Base-by-base conservation (phyloP, 1,140 invertebrate genomes). In the Choristoneura fumiferana region DNA sequence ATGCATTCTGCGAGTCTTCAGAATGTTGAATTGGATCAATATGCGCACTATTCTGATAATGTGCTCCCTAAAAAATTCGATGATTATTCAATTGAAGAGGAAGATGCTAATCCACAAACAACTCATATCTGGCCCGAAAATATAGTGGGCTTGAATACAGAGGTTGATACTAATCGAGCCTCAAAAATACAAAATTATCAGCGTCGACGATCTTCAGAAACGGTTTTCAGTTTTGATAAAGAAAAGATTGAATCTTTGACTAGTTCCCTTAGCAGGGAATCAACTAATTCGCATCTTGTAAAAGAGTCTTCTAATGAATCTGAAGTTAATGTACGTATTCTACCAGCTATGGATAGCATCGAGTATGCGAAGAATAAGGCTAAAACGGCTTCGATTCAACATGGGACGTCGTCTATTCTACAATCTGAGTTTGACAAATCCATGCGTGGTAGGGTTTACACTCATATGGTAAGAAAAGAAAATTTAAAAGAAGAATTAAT, bases 191-290 rank as follows among this genome's bases (percentile, higher is more conserved):
- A 84, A 14, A 89, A 74, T 49, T 90, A 89, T 63, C 89, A 90
- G 63, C 73, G 88, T 22, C 84, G 87, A 18, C 78, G 88, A 8
- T 91, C 91, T 34, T 92, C 91, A 0, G 92, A 92, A 34, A 93
- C 93, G 40, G 92, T 94, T 9, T 93, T 94, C 63, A 93, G 93
- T 71, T 94, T 94, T 60, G 93, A 94, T 67, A 92, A 93, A 76
- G 93, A 93, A 63, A 91, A 92, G 67, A 94, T 94, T 37, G 92
- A 93, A 71, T 93, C 92, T n/a, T 76, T 94, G 13, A 92, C 91
- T n/a, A 87, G 91, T 57, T 91, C 91, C 22, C 83, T 79, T 17
- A 87, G 81, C 33, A 87, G 86, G 63, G 87, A 90, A 65, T 79
- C 62, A 9, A 57, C 60, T 18, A 57, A 81, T 64, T 84, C 87